Evolutionary conservation across 2,888 invertebrate genomes (phyloP), one percentile per base, ranked within the genome.

Genomic region (Trypoxylon attenuatum): DNA sequence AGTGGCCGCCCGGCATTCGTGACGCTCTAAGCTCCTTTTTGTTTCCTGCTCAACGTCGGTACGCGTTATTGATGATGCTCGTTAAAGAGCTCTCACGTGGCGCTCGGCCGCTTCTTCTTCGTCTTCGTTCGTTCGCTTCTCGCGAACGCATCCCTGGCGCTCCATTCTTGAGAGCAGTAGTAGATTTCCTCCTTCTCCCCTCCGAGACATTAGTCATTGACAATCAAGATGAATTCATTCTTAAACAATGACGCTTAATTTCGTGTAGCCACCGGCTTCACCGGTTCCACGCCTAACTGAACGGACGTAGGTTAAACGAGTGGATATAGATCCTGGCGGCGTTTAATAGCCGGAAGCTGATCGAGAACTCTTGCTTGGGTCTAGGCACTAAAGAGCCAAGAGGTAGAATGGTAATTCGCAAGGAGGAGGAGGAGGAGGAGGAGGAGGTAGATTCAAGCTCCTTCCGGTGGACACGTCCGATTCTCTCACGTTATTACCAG

Each of bases 211-310:
- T 72, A 82, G 77, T 82, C 82, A 82, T 69, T 76, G 82, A 79
- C 82, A 82, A 83, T 82, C 82, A 83, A 81, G 60, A 73, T 76
- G 61, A 67, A 77, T 82, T 83, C 81, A 77, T 65, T 67, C 58
- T 79, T 78, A 83, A 80, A 82, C 82, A 82, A 82, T 82, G 78
- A 76, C 76, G 78, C 75, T 75, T 78, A 76, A 76, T 80, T 79
- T 77, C 75, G 77, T 78, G 78, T 63, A 80, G 80, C 79, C 78
- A 73, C 65, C 61, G 69, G 67, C 69, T 69, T 69, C 68, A 59
- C 54, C 53, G 13, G 33, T 2, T 33, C 13, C 10, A 33, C 33
- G 5, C 33, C 33, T 33, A 33, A 33, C n/a, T 33, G 33, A 13
- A 33, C n/a, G n/a, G n/a, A n/a, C n/a, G n/a, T n/a, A n/a, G n/a